Percentiles rank a stretch among this genome's conserved stretches.
Conservation (phyloP, 2,797 vertebrate genomes). For the Ficedula albicollis region DNA sequence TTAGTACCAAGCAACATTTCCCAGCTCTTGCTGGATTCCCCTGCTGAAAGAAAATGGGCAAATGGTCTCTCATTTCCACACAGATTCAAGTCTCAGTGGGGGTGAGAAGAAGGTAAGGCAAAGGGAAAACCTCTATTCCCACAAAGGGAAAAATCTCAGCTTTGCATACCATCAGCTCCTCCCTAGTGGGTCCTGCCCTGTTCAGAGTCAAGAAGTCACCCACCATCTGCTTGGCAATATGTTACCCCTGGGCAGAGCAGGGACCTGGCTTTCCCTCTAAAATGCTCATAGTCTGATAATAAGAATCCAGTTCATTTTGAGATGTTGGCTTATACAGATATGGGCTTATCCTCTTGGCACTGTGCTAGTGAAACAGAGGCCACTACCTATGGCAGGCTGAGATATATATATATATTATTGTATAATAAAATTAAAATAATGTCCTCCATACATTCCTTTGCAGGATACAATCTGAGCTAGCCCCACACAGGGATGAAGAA, state of each 20-base stretch:
- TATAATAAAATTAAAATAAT: not conserved
- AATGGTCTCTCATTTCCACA: not conserved
- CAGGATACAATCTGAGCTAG: not conserved
- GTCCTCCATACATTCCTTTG: not conserved
- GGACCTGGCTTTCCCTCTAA: not conserved
- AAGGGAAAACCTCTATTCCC: not conserved
- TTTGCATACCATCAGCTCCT: not conserved
- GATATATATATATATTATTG: too few relatives aligned
- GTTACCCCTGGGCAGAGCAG: not conserved
- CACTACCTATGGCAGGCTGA: not conserved
- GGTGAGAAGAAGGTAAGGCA: not conserved
- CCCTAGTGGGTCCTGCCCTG: not conserved
- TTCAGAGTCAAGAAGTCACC: not conserved
- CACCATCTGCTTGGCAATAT: not conserved
- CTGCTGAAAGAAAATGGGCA: not conserved
- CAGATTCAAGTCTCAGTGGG: not conserved
- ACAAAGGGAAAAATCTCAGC: not conserved
- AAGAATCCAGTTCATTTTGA: not conserved
- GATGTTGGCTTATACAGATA: accelerated
- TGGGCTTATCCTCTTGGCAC: not conserved
- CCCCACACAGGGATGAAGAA: not conserved
- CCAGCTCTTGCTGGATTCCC: not conserved
- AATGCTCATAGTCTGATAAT: not conserved
- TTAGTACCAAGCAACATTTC: not conserved
- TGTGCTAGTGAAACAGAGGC: not conserved